phyloP scores from a whole-genome alignment of 2,797 vertebrate species.

The Allobates femoralis region DNA sequence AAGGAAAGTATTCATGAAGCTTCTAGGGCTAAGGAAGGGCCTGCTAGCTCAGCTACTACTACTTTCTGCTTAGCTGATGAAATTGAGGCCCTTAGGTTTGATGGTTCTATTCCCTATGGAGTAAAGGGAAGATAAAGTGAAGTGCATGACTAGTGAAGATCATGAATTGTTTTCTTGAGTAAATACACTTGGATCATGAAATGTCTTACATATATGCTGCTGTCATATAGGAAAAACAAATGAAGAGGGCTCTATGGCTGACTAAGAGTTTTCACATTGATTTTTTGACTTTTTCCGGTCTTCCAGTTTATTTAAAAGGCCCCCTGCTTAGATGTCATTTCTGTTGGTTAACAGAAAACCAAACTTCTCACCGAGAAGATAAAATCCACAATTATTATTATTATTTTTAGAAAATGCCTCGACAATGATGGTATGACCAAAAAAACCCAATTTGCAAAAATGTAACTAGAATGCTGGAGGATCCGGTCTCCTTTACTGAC shows the following conservation, averaged over 20 bases:
- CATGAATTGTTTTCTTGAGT: slow-evolving; percentile 52
- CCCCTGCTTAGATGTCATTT: background rate
- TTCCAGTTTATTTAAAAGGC: slow-evolving; percentile 4
- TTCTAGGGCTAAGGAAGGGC: slow-evolving; percentile 41
- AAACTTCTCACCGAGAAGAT: background rate
- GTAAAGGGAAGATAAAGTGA: slow-evolving; percentile 42
- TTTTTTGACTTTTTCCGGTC: background rate
- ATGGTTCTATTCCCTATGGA: slow-evolving; percentile 60
- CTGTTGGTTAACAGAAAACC: background rate
- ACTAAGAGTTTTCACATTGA: slow-evolving; percentile 30
- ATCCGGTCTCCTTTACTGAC: no score
- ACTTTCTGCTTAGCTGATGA: slow-evolving; percentile 61
- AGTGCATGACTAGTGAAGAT: slow-evolving; percentile 47
- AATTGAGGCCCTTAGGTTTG: slow-evolving; percentile 60
- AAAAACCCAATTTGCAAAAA: no score
- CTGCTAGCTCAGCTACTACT: slow-evolving; percentile 59
- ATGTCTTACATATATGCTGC: slow-evolving; percentile 29
- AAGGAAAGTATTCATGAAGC: slow-evolving; percentile 55
- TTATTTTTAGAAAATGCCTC: no score
- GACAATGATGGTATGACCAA: no score
- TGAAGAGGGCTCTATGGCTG: background rate
- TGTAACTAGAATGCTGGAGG: no score
- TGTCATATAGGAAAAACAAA: background rate
- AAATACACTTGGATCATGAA: slow-evolving; percentile 49
- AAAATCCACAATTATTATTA: no score